phyloP scores from a whole-genome alignment of 2,113 vertebrate species.

The Zosterops hypoxanthus region DNA sequence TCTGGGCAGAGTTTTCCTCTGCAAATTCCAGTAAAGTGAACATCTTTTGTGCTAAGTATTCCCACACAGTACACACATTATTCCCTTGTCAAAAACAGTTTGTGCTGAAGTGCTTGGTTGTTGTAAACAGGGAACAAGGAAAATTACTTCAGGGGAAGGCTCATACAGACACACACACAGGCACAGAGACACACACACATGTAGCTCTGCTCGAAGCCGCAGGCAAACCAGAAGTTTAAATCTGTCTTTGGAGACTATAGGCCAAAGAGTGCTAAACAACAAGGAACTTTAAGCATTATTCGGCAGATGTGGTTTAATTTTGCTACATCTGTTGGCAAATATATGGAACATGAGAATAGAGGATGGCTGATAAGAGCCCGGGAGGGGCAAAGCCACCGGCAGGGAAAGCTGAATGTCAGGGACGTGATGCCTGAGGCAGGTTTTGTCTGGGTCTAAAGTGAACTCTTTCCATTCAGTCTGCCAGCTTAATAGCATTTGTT shows the following conservation, averaged over 20 bases:
- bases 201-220: background rate
- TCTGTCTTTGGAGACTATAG: background rate
- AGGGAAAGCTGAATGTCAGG: slow-evolving; percentile 47
- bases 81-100: slow-evolving; percentile 32
- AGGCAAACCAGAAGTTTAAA: slow-evolving; percentile 16
- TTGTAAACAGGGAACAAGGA: slow-evolving; percentile 28
- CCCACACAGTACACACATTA: background rate
- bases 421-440: background rate
- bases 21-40: slow-evolving; percentile 40
- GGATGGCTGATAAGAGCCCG: background rate
- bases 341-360: background rate
- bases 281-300: background rate
- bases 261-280: background rate
- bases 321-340: slow-evolving; percentile 25
- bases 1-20: slow-evolving; percentile 12
- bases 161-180: background rate
- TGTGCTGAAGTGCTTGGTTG: background rate
- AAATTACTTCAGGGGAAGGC: background rate
- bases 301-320: slow-evolving; percentile 38
- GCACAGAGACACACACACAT: background rate
- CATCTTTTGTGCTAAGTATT: slow-evolving; percentile 24
- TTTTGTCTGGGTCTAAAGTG: background rate
- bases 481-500: background rate
- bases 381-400: background rate
- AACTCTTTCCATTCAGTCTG: background rate